phyloP scores from a whole-genome alignment of 2,113 vertebrate species.

The Lepisosteus oculatus region DNA sequence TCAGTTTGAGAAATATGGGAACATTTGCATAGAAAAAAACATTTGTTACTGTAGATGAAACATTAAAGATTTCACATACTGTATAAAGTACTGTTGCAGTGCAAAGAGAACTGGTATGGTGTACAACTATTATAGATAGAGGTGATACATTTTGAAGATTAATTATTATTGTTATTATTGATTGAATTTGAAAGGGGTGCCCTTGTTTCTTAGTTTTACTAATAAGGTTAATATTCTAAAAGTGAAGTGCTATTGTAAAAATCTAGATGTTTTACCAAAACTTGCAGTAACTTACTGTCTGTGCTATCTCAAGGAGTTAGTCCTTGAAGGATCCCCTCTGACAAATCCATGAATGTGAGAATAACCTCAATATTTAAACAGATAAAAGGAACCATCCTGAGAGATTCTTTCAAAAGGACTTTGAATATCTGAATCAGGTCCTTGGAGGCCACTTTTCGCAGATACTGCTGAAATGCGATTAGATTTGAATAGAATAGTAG shows the following conservation, averaged over 20 bases:
- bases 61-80: not conserved
- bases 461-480: slow-evolving; percentile 49
- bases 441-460: slow-evolving; percentile 50
- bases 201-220: not conserved
- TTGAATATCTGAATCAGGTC: slow-evolving; percentile 48
- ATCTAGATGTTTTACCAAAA: not conserved
- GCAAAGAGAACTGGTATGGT: too few relatives aligned
- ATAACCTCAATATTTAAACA: slow-evolving; percentile 46
- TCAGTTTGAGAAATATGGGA: too few relatives aligned
- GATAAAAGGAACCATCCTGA: slow-evolving; percentile 41
- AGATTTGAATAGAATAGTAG: slow-evolving; percentile 48
- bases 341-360: slow-evolving; percentile 45
- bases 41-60: not conserved
- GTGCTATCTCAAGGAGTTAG: slow-evolving; percentile 12
- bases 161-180: too few relatives aligned
- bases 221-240: not conserved
- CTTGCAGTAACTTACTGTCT: not conserved
- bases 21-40: not conserved
- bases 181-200: not conserved
- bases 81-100: too few relatives aligned
- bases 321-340: slow-evolving; percentile 50
- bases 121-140: too few relatives aligned
- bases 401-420: slow-evolving; percentile 51
- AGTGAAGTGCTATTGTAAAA: not conserved
- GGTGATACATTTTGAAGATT: too few relatives aligned